Evolutionary conservation across 92 coral and sea anemone genomes (phyloP).

Genomic region (Paragorgia papillata): DNA sequence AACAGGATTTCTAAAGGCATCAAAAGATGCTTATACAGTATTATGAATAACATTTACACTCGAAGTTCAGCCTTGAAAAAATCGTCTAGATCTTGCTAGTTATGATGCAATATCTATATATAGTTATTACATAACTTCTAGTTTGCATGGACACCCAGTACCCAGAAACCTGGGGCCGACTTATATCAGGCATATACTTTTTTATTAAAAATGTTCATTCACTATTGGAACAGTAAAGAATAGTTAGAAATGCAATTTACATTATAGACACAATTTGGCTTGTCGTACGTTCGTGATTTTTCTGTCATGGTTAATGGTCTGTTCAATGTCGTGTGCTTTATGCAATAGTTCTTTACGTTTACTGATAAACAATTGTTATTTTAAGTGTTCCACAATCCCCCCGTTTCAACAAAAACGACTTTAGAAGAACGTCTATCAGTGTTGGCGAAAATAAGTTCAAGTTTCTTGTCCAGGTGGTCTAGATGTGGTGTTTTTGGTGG

Average conservation of each 20-base stretch:
- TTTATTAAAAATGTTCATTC: neutral
- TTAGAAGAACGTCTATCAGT: slow-evolving; percentile 6
- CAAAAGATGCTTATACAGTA: neutral
- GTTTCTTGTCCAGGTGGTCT: neutral
- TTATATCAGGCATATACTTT: neutral
- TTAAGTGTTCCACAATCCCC: neutral
- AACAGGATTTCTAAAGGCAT: neutral
- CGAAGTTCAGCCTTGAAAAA: too few species aligned
- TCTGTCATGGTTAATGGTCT: slow-evolving; percentile 8
- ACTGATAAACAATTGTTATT: neutral
- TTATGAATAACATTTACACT: slow-evolving; percentile 5
- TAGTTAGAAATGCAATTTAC: slow-evolving; percentile 2
- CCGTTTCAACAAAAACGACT: slow-evolving; percentile 48
- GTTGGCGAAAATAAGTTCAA: slow-evolving; percentile 2
- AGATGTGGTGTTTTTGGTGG: slow-evolving; percentile 2
- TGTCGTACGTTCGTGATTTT: neutral
- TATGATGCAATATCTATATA: neutral
- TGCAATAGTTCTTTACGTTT: neutral
- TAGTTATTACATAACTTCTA: neutral
- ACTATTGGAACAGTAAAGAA: slow-evolving; percentile 3
- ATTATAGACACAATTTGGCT: neutral
- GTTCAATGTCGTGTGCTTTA: slow-evolving; percentile 2
- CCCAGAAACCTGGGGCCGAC: neutral
- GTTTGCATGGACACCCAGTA: slow-evolving; percentile 1
- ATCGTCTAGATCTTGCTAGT: neutral